A percentile compares a stretch with the other conserved stretches of the same genome.
These are phyloP conservation scores for Aselliscus stoliczkanus DNA, from an alignment of 2,797 vertebrate species.

Conservation along the genomic window DNA sequence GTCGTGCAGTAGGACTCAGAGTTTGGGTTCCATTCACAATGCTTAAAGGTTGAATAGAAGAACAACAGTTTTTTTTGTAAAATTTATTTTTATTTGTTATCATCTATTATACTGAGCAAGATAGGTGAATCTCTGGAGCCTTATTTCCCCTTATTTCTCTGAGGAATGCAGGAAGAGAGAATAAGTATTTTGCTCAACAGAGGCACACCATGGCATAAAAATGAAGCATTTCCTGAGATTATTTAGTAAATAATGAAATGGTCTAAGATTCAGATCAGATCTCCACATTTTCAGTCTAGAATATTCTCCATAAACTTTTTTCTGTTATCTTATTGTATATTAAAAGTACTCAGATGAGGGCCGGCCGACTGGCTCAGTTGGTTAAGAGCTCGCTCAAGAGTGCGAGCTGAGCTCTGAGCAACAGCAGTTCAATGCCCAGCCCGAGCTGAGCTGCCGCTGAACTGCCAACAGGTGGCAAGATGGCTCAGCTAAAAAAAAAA, in stretches of 20 bases:
- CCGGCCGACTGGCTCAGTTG: too few relatives aligned
- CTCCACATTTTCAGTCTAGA: not conserved
- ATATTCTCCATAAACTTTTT: not conserved
- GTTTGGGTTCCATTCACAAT: not conserved
- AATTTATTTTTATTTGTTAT: constrained; percentile 21
- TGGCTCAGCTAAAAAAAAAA: too few relatives aligned
- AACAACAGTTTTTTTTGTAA: not conserved
- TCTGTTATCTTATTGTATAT: not conserved
- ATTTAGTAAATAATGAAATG: not conserved
- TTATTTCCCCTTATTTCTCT: not conserved
- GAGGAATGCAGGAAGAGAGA: not conserved
- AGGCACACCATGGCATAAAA: not conserved
- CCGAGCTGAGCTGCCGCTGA: too few relatives aligned
- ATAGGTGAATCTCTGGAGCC: not conserved
- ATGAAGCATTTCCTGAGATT: not conserved
- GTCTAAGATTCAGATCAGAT: not conserved
- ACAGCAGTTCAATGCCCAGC: too few relatives aligned
- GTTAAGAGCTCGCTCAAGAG: too few relatives aligned
- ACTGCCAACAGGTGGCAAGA: too few relatives aligned
- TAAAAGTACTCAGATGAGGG: not conserved
- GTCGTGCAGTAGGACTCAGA: not conserved
- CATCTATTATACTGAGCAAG: not conserved
- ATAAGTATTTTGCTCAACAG: not conserved
- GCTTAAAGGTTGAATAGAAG: not conserved
- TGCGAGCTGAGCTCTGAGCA: too few relatives aligned